Evolutionary conservation across 2,113 vertebrate genomes (phyloP).

Genomic region (Amblyopsis rosae): DNA sequence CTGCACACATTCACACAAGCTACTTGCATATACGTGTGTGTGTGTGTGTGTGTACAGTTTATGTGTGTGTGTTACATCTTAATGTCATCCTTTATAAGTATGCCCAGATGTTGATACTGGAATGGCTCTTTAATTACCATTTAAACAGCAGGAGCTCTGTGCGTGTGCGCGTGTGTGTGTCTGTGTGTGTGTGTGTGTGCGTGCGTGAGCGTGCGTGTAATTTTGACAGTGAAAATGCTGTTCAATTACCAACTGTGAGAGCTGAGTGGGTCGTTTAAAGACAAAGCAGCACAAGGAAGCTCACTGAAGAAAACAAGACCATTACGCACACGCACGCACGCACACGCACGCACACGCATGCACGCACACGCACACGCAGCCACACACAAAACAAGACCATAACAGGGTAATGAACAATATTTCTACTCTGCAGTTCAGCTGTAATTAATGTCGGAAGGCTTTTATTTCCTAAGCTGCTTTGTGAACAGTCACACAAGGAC

Average conservation of each 20-base stretch:
- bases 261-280: conserved; percentile 96
- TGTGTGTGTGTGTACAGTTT: conserved; percentile 4
- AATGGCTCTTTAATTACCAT: conserved; percentile 98
- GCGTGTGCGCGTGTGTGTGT: conserved; percentile 5
- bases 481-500: conserved; percentile 81
- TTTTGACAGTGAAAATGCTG: conserved; percentile 93
- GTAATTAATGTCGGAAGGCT: conserved; percentile 91
- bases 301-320: conserved; percentile 78
- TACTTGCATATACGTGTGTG: conserved; percentile 14
- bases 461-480: conserved; percentile 83
- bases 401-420: conserved; percentile 90
- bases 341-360: neutral
- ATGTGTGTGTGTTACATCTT: conserved; percentile 43
- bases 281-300: conserved; percentile 86
- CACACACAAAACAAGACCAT: conserved; percentile 76
- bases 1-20: conserved; percentile 16
- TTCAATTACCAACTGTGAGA: conserved; percentile 99
- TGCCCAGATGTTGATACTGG: conserved; percentile 97
- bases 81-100: conserved; percentile 84
- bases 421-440: conserved; percentile 86
- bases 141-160: conserved; percentile 67
- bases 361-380: neutral
- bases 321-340: conserved; percentile 45
- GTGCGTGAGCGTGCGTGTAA: conserved; percentile 30
- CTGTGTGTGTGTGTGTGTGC: conserved; percentile 13